These are phyloP conservation scores for Protonemura montana DNA, from an alignment of 2,888 invertebrate genomes.

Conservation along the genomic window DNA sequence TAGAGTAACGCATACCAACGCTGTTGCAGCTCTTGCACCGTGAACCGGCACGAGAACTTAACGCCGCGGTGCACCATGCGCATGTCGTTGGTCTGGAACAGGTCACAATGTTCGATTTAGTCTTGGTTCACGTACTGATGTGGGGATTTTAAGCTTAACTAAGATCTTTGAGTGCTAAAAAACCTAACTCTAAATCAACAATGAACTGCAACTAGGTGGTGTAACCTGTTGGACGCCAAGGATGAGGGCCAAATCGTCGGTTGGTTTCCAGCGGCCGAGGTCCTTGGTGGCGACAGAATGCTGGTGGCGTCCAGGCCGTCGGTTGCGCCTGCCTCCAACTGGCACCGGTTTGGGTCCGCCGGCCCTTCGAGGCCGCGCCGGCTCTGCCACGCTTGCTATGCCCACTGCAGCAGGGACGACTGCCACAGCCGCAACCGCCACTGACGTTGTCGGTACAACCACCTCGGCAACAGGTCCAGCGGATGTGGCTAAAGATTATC, in stretches of 20 bases:
- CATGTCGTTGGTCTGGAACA: conserved; percentile 65
- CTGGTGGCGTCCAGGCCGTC: conserved; percentile 70
- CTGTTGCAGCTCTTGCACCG: conserved; percentile 90
- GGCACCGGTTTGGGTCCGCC: conserved; percentile 56
- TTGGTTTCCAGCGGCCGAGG: conserved; percentile 95
- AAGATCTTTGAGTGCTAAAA: no score
- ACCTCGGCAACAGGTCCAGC: background rate
- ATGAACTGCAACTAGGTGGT: no score
- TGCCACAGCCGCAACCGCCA: conserved; percentile 1
- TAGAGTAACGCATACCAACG: conserved; percentile 96
- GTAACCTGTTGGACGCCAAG: conserved; percentile 88
- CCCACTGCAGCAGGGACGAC: conserved; percentile 19
- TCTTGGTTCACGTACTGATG: no score
- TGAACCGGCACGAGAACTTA: conserved; percentile 95
- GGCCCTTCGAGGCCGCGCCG: conserved; percentile 52
- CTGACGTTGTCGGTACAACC: conserved; percentile 29
- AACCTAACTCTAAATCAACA: no score
- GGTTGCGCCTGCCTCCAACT: conserved; percentile 61
- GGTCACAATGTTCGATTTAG: no score
- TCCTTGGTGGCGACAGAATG: conserved; percentile 80
- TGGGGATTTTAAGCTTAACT: no score
- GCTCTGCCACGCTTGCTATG: conserved; percentile 54
- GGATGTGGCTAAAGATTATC: background rate
- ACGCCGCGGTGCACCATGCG: conserved; percentile 83
- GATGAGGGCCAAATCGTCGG: conserved; percentile 93